Conservation (phyloP, 2,113 vertebrate species). For the Poeciliopsis retropinna region DNA sequence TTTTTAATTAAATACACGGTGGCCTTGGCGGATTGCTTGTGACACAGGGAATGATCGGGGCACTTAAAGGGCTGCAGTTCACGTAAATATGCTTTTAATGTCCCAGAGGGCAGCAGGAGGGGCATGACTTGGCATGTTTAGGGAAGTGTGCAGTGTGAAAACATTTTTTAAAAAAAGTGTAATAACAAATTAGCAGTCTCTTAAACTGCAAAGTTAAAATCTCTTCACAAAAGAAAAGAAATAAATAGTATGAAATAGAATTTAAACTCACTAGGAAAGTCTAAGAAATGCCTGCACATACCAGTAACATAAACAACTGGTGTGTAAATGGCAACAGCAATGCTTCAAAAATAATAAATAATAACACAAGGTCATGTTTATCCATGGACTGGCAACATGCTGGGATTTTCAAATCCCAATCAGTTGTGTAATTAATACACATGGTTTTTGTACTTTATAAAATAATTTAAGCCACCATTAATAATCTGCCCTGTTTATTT, state of each 20-base stretch:
- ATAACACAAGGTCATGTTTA: slow-evolving; percentile 55
- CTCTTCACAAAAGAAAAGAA: neutral
- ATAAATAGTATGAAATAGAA: slow-evolving; percentile 5
- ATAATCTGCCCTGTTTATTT: neutral
- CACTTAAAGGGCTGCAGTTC: slow-evolving; percentile 69
- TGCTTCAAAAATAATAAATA: slow-evolving; percentile 56
- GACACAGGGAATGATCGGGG: slow-evolving; percentile 77
- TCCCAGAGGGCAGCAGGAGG: slow-evolving; percentile 54
- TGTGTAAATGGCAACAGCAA: slow-evolving; percentile 45
- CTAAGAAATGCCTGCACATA: slow-evolving; percentile 24
- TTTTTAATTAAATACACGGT: slow-evolving; percentile 79
- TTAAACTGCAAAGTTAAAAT: slow-evolving; percentile 35
- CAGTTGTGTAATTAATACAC: no score
- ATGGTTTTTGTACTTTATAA: neutral
- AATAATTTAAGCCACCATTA: neutral
- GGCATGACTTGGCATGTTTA: slow-evolving; percentile 66
- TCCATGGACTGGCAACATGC: slow-evolving; percentile 52
- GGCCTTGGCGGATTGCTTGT: slow-evolving; percentile 76
- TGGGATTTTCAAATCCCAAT: slow-evolving; percentile 67
- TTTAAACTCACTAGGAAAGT: slow-evolving; percentile 6
- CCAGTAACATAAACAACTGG: slow-evolving; percentile 41
- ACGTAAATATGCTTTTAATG: slow-evolving; percentile 69
- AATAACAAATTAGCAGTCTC: slow-evolving; percentile 28
- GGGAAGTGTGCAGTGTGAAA: slow-evolving; percentile 24
- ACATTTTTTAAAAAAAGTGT: slow-evolving; percentile 44